Base-by-base conservation (phyloP, 2,113 vertebrate genomes). In the Microcebus jonahi region DNA sequence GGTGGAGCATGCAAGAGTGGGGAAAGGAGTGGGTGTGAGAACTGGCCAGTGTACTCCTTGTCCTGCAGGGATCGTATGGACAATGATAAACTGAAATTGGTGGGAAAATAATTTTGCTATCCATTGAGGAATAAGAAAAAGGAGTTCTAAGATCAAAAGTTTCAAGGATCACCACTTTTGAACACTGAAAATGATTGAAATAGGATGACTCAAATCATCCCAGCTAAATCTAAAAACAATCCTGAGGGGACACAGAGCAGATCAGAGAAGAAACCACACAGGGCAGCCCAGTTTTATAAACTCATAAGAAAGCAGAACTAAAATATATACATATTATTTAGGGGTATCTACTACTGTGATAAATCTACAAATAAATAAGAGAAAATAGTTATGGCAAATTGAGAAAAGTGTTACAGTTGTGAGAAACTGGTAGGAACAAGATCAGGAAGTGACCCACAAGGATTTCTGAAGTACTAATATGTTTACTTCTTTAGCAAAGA, bases 1-100 rank as follows among this genome's bases (percentile, higher is more conserved):
- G 8, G 4, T 2, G 1, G 10, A 21, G 20, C 0, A 0, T 39
- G 34, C 11, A 42, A 34, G 8, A 45, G 12, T 29, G 1, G 48
- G 53, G 34, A 45, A 18, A 36, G 13, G 50, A 25, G 17, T 61
- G 34, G 8, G 0, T 36, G 1, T 3, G 12, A n/a, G 21, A 57
- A 8, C 17, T 1, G 1, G 12, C 17, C 42, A 34, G 8, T 21
- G 23, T 27, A 25, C 10, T 53, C 29, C 2, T n/a, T 85, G 21
- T 15, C 29, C 3, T 31, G 23, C 5, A 21, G 27, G 13, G 31
- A 29, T 36, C 25, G 27, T 23, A 53, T 9, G 48, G 11, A 27
- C 55, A 48, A 20, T 48, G 59, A 42, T 11, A 42, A 42, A 65
- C n/a, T 39, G 39, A 57, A 57, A 42, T 20, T 29, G 17, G 61